A percentile compares a stretch with the other conserved stretches of the same genome.
Evolutionary conservation across 1,140 invertebrate genomes (phyloP).

Genomic region (Nasonia longicornis): DNA sequence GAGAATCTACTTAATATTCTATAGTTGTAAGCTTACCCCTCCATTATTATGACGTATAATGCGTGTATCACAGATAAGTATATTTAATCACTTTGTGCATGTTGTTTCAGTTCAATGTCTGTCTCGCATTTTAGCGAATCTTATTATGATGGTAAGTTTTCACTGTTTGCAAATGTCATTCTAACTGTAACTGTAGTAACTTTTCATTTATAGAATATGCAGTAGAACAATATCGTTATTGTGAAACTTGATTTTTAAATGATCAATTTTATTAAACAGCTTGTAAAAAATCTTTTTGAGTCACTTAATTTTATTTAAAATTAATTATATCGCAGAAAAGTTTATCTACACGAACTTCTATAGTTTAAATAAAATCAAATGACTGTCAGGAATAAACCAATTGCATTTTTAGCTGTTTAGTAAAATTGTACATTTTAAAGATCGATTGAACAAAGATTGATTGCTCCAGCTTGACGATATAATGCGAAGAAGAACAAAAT

Average conservation of each 20-base stretch:
- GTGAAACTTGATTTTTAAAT: not conserved
- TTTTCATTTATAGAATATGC: too few relatives aligned
- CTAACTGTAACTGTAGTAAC: too few relatives aligned
- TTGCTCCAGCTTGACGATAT: too few relatives aligned
- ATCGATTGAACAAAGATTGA: not conserved
- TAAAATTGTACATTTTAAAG: not conserved
- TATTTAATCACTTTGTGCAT: not conserved
- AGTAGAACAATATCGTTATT: not conserved
- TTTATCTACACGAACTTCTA: not conserved
- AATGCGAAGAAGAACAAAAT: too few relatives aligned
- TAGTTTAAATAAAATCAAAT: not conserved
- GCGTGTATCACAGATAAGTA: not conserved
- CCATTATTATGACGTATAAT: conserved; percentile 30
- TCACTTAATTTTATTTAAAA: not conserved
- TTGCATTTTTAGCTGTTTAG: not conserved
- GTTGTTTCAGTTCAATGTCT: too few relatives aligned
- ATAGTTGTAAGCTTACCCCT: conserved; percentile 51
- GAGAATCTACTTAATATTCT: not conserved
- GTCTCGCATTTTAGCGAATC: not conserved
- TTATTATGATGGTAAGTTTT: not conserved
- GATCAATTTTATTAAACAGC: not conserved
- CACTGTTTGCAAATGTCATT: not conserved
- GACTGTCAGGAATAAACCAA: not conserved
- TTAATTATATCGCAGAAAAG: not conserved
- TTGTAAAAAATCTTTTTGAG: not conserved